Base-by-base conservation (phyloP, 2,888 invertebrate species). In the Capitulum mitella region DNA sequence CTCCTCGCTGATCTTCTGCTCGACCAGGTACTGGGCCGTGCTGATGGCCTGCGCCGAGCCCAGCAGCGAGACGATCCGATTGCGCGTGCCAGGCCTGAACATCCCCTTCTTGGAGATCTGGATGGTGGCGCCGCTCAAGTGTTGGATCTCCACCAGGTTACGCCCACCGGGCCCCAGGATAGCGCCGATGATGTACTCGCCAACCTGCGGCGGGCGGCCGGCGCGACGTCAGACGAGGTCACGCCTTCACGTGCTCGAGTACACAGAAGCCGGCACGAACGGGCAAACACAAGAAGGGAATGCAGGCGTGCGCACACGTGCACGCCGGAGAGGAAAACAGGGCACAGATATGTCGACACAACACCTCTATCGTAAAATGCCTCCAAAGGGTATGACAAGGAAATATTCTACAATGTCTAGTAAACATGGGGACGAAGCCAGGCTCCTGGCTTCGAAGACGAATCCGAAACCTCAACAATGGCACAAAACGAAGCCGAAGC, bases 31-130 rank as follows among this genome's bases (percentile, higher is more conserved):
- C 87, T 95, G 93, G 87, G 97, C 97, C 87, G 92, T 93, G 87
- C 90, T 90, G 88, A 97, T 95, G 88, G 94, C 92, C 87, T 91
- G 91, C 85, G 92, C 90, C 85, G 91, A 91, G 87, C 97, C 97
- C 85, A 93, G 92, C 88, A 97, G 96, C 87, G 97, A 95, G 83
- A 97, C 97, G 88, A 97, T 94, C 86, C 97, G 93, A 90, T 97
- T 97, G 87, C 96, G 92, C 83, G 97, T 97, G 87, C 97, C 97
- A 83, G 97, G 97, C 85, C 95, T 94, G 89, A 95, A 97, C 85
- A 94, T 94, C 87, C 97, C 97, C 89, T 97, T 97, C 90, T 97
- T 97, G 84, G 96, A 96, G 89, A 98, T 97, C 89, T 97, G 97
- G 88, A 98, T 96, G 89, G 93, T 96, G 87, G 97, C 96, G 87